Percentiles rank a stretch among this genome's conserved stretches.
Evolutionary conservation across 30 jellyfish, hydroid and myxozoan genomes (phyloP).

Genomic region (Sanderia malayensis): DNA sequence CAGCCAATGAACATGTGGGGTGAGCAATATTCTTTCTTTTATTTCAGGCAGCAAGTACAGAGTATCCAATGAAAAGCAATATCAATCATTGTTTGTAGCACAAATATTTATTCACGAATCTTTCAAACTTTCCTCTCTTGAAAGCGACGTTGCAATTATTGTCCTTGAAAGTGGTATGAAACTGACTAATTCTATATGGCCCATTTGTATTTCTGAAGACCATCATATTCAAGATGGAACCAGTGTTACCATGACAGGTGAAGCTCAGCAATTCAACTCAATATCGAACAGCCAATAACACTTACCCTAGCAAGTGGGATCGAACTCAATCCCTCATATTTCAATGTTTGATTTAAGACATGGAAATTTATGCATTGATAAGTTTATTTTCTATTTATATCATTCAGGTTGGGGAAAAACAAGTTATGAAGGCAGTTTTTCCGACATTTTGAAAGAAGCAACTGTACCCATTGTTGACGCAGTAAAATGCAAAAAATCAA

Average conservation of each 20-base stretch:
- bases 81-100: constrained; percentile 30
- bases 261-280: too few relatives aligned
- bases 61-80: constrained; percentile 13
- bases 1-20: too few relatives aligned
- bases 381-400: too few relatives aligned
- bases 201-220: constrained; percentile 67
- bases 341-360: too few relatives aligned
- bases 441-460: constrained; percentile 55
- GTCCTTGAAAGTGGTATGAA: constrained; percentile 12
- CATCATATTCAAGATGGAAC: not conserved
- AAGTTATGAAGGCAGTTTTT: constrained; percentile 24
- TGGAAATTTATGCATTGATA: too few relatives aligned
- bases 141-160: constrained; percentile 68
- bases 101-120: constrained; percentile 53
- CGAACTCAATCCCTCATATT: too few relatives aligned
- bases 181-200: constrained; percentile 66
- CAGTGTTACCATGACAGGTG: constrained; percentile 34
- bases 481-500: constrained; percentile 47
- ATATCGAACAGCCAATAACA: too few relatives aligned
- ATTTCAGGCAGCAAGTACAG: constrained; percentile 37
- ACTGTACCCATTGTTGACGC: constrained; percentile 61
- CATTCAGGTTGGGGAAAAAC: constrained; percentile 88
- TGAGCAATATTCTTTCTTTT: not conserved
- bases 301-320: too few relatives aligned
- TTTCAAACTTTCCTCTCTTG: constrained; percentile 47